phyloP scores from a whole-genome alignment of 2,888 invertebrate genomes.

The Papilio demoleus region DNA sequence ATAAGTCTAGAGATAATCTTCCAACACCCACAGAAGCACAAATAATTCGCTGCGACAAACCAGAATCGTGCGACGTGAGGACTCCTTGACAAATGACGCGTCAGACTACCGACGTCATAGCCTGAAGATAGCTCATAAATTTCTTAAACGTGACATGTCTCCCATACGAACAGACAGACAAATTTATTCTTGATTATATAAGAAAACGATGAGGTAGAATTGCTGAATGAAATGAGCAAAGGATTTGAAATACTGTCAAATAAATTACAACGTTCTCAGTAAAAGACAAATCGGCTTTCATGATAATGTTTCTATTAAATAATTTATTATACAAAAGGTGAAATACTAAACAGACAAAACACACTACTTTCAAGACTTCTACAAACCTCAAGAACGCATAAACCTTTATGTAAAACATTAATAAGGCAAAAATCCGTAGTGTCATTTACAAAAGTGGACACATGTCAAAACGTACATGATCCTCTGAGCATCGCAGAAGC shows the following conservation, averaged over 20 bases:
- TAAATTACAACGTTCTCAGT: neutral
- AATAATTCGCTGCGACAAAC: slow-evolving; percentile 43
- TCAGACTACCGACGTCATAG: slow-evolving; percentile 25
- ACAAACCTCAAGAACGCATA: neutral
- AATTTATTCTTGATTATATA: slow-evolving; percentile 26
- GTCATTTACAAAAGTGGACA: slow-evolving; percentile 12
- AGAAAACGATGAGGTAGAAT: neutral
- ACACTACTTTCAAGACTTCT: neutral
- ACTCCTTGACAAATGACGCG: slow-evolving; percentile 41
- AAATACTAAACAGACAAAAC: neutral
- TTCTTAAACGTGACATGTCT: slow-evolving; percentile 23
- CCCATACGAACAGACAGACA: slow-evolving; percentile 3
- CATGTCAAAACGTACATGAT: slow-evolving; percentile 25
- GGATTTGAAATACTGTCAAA: slow-evolving; percentile 3
- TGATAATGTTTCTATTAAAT: neutral
- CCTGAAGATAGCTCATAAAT: slow-evolving; percentile 30
- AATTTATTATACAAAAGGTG: neutral
- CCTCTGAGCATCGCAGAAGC: slow-evolving; percentile 44
- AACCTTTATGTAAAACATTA: neutral
- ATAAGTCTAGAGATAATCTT: slow-evolving; percentile 44
- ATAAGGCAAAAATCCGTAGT: neutral
- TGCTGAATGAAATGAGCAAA: slow-evolving; percentile 8
- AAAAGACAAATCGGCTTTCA: neutral
- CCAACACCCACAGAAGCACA: slow-evolving; percentile 41
- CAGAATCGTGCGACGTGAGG: slow-evolving; percentile 45